These are phyloP conservation scores for Anastrepha obliqua DNA, from an alignment of 1,140 invertebrate species.

Conservation along the genomic window DNA sequence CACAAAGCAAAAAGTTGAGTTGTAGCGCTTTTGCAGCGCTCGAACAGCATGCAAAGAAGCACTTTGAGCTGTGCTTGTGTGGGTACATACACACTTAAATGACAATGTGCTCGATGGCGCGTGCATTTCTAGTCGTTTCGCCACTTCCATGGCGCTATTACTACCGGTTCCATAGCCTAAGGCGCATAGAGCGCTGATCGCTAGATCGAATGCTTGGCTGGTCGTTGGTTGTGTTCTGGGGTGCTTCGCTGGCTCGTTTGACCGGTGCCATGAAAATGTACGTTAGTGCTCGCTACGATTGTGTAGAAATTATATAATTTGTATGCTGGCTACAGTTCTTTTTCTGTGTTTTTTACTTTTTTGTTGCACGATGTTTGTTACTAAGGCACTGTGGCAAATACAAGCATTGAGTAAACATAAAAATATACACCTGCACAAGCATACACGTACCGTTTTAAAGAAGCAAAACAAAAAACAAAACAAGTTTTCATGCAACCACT, in stretches of 20 bases:
- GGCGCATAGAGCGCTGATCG: neutral
- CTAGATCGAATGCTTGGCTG: neutral
- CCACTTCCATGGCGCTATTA: constrained; percentile 11
- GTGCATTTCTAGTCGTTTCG: constrained; percentile 25
- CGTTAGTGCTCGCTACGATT: neutral
- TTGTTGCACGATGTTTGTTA: neutral
- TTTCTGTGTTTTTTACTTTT: neutral
- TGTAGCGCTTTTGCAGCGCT: neutral
- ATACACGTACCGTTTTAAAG: neutral
- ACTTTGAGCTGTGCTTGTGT: neutral
- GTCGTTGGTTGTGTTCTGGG: neutral
- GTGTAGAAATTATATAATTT: constrained; percentile 22
- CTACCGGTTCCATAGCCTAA: constrained; percentile 11
- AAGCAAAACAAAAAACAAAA: neutral
- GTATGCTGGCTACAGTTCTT: neutral
- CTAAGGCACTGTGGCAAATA: constrained; percentile 25
- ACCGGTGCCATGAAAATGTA: constrained; percentile 19
- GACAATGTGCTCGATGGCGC: constrained; percentile 9
- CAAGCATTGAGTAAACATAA: neutral
- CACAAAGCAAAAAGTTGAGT: neutral
- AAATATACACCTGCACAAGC: neutral
- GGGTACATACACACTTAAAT: neutral
- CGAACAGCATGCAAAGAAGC: constrained; percentile 36
- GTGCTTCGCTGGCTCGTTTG: constrained; percentile 28
- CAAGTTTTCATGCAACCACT: too few relatives aligned